Evolutionary conservation across 2,888 invertebrate genomes (phyloP).

Genomic region (Micoletzkya japonica): DNA sequence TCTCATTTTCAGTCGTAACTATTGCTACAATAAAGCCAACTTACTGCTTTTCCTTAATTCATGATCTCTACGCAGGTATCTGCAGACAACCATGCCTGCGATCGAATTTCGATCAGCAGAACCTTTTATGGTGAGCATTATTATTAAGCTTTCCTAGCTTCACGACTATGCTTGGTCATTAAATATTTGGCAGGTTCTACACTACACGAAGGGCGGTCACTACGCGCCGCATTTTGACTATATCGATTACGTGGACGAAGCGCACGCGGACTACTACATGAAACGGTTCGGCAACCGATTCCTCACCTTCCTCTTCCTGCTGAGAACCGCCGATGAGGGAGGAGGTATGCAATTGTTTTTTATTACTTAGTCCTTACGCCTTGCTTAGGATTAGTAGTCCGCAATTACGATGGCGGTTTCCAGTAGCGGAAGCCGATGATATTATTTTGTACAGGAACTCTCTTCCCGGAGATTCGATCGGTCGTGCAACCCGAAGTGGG

Average conservation of each 20-base stretch:
- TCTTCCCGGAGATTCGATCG: slow-evolving; percentile 43
- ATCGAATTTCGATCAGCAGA: no score
- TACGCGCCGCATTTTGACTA: slow-evolving; percentile 49
- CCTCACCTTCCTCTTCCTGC: slow-evolving; percentile 34
- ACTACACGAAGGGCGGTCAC: slow-evolving; percentile 48
- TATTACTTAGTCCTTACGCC: no score
- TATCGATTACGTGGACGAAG: slow-evolving; percentile 8
- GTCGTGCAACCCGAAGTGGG: slow-evolving; percentile 43
- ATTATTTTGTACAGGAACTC: slow-evolving; percentile 36
- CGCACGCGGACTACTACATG: background rate
- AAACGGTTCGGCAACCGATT: slow-evolving; percentile 36
- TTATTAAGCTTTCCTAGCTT: background rate
- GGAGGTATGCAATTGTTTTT: slow-evolving; percentile 30
- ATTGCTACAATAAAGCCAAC: no score
- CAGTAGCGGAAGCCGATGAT: no score
- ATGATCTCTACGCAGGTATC: no score
- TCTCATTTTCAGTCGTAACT: no score
- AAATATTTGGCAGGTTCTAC: slow-evolving; percentile 34
- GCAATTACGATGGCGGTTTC: no score
- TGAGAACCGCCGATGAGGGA: slow-evolving; percentile 35
- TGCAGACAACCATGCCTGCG: no score
- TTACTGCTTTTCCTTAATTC: no score
- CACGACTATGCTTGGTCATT: background rate
- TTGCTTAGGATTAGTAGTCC: no score
- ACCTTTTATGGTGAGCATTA: no score